These are phyloP conservation scores for Tuberolachnus salignus DNA, from an alignment of 2,888 invertebrate genomes.

Conservation along the genomic window DNA sequence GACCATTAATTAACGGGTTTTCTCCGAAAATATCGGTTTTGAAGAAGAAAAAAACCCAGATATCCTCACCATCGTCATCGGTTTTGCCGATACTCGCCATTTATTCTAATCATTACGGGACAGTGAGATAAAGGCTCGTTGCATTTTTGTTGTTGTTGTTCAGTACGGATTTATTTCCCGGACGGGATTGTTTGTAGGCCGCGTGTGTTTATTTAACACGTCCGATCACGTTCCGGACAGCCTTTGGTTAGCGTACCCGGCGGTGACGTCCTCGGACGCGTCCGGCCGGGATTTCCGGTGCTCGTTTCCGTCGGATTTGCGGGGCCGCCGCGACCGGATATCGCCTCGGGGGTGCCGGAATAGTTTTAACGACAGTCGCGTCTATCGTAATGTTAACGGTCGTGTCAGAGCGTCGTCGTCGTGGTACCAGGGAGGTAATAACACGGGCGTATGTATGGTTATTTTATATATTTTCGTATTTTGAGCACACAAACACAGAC, in stretches of 20 bases:
- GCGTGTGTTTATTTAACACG: neutral
- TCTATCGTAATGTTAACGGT: neutral
- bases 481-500: neutral
- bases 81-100: too few relatives aligned
- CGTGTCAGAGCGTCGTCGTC: neutral
- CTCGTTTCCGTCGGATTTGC: constrained; percentile 19
- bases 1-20: too few relatives aligned
- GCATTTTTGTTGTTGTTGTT: too few relatives aligned
- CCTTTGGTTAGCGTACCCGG: neutral
- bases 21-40: too few relatives aligned
- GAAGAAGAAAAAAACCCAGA: too few relatives aligned
- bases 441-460: neutral
- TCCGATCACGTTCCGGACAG: neutral
- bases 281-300: neutral
- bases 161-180: too few relatives aligned
- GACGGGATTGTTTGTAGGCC: neutral
- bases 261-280: neutral
- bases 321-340: neutral
- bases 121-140: too few relatives aligned
- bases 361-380: neutral
- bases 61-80: too few relatives aligned
- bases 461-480: too few relatives aligned
- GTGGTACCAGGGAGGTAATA: too few relatives aligned
- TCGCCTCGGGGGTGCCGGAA: neutral
- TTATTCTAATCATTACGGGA: too few relatives aligned